Evolutionary conservation across 2,888 invertebrate genomes (phyloP), one percentile per base, ranked within the genome.

Genomic region (Himalopsyche japonica): DNA sequence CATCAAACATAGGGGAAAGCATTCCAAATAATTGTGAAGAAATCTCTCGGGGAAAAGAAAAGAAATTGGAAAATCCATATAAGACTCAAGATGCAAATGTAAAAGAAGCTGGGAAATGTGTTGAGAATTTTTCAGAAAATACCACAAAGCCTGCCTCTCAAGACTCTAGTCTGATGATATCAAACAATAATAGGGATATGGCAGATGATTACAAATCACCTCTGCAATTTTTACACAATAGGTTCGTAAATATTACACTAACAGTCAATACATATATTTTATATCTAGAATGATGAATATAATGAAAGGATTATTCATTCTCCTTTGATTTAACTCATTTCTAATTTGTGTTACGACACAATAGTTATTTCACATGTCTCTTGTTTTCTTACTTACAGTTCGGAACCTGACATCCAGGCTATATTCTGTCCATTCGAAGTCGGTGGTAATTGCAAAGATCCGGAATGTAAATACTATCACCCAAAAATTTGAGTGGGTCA

Each of bases 391-490:
- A n/a, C 47, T 80, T 57, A 34, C 91, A 92, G 92, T 88, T 92
- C 92, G 92, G 88, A 89, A 85, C 91, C 89, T 77, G 92, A 92
- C 87, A 92, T 92, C 85, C 91, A 92, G 88, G 92, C 90, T 48
- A 91, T 92, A 85, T 90, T 92, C 86, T 92, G 92, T 88, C 92
- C 92, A 76, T 92, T 91, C 89, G 92, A 92, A 88, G 91, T 92
- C 76, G 90, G 90, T 87, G 92, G 92, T 86, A 90, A 90, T 88
- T 92, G 92, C 92, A 92, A 91, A 89, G 92, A 92, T 88, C 87
- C 91, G 57, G 91, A 91, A 88, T 92, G 92, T 92, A 91, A 91
- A 91, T 92, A 91, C 89, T 89, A 92, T 83, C 92, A 92, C 87
- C 91, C 91, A 78, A 89, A 90, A 27, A 37, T 78, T 34, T 82